Conservation (phyloP, 2,113 vertebrate genomes). For the Phalacrocorax brasilianus region DNA sequence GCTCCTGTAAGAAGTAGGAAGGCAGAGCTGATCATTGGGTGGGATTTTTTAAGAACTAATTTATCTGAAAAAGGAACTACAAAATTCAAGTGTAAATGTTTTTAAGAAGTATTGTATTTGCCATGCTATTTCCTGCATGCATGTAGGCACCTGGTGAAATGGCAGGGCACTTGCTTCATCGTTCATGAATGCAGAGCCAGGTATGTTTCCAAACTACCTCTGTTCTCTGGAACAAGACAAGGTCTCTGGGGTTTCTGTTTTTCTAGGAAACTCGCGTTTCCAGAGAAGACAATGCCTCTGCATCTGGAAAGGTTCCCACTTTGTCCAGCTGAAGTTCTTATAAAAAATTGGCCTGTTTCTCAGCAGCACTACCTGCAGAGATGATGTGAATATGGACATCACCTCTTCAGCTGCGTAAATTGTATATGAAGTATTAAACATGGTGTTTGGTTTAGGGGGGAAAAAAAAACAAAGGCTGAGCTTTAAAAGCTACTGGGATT, state of each 20-base stretch:
- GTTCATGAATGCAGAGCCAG: background rate
- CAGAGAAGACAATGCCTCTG: background rate
- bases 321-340: background rate
- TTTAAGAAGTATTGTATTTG: too few species aligned
- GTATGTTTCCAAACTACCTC: accelerated
- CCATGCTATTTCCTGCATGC: too few species aligned
- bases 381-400: background rate
- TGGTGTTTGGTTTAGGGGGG: background rate
- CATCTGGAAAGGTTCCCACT: accelerated
- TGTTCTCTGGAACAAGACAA: background rate
- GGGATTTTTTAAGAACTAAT: background rate
- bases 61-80: background rate
- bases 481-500: background rate
- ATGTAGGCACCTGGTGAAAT: background rate
- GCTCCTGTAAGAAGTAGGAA: background rate
- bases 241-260: background rate
- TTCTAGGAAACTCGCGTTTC: background rate
- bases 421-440: background rate
- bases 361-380: background rate
- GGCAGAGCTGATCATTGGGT: background rate
- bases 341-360: background rate
- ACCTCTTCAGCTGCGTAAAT: too few species aligned
- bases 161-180: background rate
- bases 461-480: background rate
- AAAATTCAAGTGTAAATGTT: background rate